A percentile compares a stretch with the other conserved stretches of the same genome.
Conservation (phyloP, 2,113 vertebrate species). For the Campylomormyrus tamandua region DNA sequence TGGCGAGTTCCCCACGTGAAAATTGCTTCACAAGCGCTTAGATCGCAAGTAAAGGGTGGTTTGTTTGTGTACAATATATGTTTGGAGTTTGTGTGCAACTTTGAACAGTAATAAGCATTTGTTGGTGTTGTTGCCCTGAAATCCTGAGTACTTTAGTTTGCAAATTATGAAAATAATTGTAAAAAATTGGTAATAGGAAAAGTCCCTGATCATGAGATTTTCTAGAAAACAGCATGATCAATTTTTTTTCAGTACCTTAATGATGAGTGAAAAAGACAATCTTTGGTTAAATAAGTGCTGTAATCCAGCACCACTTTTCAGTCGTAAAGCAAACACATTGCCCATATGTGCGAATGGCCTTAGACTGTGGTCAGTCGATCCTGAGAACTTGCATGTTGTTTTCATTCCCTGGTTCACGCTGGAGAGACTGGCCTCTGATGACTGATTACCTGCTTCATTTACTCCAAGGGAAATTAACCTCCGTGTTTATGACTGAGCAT, state of each 20-base stretch:
- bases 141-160: not conserved
- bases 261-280: not conserved
- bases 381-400: constrained; percentile 37
- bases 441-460: constrained; percentile 68
- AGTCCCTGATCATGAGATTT: not conserved
- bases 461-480: constrained; percentile 64
- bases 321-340: not conserved
- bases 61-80: not conserved
- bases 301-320: not conserved
- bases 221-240: not conserved
- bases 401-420: constrained; percentile 55
- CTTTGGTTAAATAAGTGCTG: not conserved
- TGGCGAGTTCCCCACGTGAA: not conserved
- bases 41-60: not conserved
- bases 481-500: constrained; percentile 62
- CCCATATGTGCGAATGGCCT: not conserved
- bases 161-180: not conserved
- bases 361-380: not conserved
- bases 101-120: not conserved
- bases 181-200: not conserved
- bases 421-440: constrained; percentile 47
- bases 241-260: not conserved
- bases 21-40: not conserved
- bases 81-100: not conserved
- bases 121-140: not conserved